phyloP scores from a whole-genome alignment of 2,888 invertebrate genomes.

The Pseudococcus longispinus region DNA sequence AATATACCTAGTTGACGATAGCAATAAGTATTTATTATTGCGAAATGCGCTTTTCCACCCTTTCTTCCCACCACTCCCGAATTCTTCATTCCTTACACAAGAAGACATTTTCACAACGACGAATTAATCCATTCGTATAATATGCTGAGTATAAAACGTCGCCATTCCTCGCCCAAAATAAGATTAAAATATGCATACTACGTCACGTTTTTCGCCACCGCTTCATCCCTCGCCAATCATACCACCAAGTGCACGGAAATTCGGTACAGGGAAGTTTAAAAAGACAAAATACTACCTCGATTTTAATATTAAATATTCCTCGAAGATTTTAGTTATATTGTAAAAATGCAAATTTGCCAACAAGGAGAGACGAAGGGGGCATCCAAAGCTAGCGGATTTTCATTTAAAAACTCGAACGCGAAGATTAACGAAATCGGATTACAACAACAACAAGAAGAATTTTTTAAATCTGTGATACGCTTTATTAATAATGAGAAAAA shows the following conservation, averaged over 20 bases:
- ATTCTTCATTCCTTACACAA: too few species aligned
- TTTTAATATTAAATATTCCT: constrained; percentile 30
- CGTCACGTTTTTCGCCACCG: too few species aligned
- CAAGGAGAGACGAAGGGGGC: background rate
- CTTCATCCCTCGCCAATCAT: background rate
- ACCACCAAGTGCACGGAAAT: background rate
- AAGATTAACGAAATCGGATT: constrained; percentile 42
- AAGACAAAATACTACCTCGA: background rate
- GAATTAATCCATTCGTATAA: too few species aligned
- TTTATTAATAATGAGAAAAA: constrained; percentile 8
- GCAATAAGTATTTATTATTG: too few species aligned
- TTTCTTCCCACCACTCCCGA: too few species aligned
- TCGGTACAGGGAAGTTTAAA: background rate
- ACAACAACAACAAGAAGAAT: constrained; percentile 24
- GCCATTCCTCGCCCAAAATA: too few species aligned
- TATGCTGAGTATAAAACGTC: too few species aligned
- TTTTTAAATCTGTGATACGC: constrained; percentile 5
- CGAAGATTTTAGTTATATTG: background rate
- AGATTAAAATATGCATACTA: too few species aligned
- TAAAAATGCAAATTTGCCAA: constrained; percentile 27
- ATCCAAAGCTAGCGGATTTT: background rate
- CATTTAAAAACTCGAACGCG: constrained; percentile 23
- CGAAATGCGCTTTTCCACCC: too few species aligned
- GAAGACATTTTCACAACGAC: too few species aligned
- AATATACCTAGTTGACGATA: too few species aligned